These are phyloP conservation scores for Holocentrus rufus DNA, from an alignment of 2,797 vertebrate genomes.

Conservation along the genomic window DNA sequence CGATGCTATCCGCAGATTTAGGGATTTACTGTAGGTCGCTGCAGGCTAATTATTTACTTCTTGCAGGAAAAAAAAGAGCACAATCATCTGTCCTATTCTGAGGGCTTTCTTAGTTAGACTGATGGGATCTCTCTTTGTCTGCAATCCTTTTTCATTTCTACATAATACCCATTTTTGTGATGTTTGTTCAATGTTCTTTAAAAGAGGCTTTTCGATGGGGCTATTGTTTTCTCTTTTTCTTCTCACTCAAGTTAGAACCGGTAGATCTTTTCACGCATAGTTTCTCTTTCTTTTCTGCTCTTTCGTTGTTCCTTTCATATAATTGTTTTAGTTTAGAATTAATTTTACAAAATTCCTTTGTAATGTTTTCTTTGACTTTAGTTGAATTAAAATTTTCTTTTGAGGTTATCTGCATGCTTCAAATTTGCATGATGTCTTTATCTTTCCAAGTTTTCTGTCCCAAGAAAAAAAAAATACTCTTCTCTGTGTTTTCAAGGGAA, in stretches of 20 bases:
- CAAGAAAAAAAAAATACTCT: conserved; percentile 77
- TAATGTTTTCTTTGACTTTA: conserved; percentile 76
- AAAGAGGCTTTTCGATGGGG: conserved; percentile 79
- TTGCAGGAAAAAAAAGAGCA: conserved; percentile 88
- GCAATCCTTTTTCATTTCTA: conserved; percentile 81
- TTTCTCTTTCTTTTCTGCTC: conserved; percentile 74
- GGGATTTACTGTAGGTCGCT: conserved; percentile 96
- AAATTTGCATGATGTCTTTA: conserved; percentile 93
- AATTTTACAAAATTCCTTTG: conserved; percentile 71
- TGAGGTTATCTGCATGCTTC: conserved; percentile 90
- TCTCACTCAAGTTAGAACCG: conserved; percentile 75
- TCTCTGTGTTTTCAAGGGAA: conserved; percentile 87
- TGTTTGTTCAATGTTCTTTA: conserved; percentile 86
- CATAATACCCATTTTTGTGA: conserved; percentile 83
- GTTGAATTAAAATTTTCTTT: conserved; percentile 79
- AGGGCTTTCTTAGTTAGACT: conserved; percentile 86
- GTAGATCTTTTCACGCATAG: conserved; percentile 72
- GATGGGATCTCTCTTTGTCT: conserved; percentile 87
- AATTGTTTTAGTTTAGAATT: conserved; percentile 71
- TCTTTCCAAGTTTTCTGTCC: conserved; percentile 88
- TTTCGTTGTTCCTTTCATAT: conserved; percentile 78
- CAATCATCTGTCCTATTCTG: conserved; percentile 90
- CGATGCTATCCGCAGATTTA: conserved; percentile 98
- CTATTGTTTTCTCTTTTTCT: conserved; percentile 80
- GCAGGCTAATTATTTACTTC: conserved; percentile 90